Conservation (phyloP, 2,113 vertebrate genomes). For the Alectura lathami region DNA sequence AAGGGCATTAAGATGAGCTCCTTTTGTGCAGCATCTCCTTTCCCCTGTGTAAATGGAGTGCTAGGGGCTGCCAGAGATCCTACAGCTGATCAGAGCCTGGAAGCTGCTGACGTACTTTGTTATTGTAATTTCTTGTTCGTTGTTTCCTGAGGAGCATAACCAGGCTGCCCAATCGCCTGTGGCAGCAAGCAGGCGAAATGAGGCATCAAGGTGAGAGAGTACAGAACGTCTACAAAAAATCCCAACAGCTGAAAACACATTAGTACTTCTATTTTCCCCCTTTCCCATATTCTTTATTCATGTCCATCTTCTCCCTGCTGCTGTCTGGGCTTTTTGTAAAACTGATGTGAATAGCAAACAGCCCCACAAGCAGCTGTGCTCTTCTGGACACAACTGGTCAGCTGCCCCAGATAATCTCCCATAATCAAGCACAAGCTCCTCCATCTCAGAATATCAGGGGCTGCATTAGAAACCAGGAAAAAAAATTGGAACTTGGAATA, state of each 20-base stretch:
- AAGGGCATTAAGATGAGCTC: neutral
- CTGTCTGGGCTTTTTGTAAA: neutral
- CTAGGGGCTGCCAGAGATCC: neutral
- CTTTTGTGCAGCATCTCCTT: neutral
- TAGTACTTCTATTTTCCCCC: neutral
- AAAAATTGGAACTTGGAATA: neutral
- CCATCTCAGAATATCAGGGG: neutral
- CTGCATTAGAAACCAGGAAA: neutral
- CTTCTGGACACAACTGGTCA: neutral
- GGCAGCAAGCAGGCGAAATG: slow-evolving; percentile 23
- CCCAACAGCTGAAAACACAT: neutral
- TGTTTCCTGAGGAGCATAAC: slow-evolving; percentile 22
- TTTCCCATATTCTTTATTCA: neutral
- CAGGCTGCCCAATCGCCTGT: neutral
- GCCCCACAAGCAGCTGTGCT: neutral
- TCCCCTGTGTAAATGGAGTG: neutral
- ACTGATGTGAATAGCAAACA: slow-evolving; percentile 10
- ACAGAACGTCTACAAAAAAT: neutral
- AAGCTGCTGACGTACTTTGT: slow-evolving; percentile 40
- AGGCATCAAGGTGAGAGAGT: slow-evolving; percentile 41
- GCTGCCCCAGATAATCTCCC: neutral
- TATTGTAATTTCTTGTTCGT: slow-evolving; percentile 40
- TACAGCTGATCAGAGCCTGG: neutral
- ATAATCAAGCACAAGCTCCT: neutral
- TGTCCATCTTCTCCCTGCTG: neutral